phyloP scores from a whole-genome alignment of 2,888 invertebrate species.

The Diplazon laetatorius region DNA sequence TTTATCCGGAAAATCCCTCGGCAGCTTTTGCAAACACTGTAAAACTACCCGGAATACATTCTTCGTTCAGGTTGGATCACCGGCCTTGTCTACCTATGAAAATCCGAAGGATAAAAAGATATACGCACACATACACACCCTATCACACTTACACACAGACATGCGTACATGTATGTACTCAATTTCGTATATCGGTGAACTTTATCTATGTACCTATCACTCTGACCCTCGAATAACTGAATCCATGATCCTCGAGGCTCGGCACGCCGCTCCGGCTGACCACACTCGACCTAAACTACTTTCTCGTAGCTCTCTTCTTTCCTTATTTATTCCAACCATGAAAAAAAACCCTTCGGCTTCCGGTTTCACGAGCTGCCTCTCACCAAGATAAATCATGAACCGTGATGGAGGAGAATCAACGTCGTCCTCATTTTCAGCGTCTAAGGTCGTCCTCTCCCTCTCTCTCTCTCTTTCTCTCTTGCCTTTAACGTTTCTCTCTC shows the following conservation, averaged over 20 bases:
- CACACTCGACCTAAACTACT: slow-evolving; percentile 14
- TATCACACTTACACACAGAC: no score
- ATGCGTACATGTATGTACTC: slow-evolving; percentile 51
- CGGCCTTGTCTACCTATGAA: not conserved
- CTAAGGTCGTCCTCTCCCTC: not conserved
- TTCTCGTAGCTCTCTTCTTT: not conserved
- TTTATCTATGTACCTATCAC: slow-evolving; percentile 39
- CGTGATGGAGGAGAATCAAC: slow-evolving; percentile 26
- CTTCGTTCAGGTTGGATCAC: slow-evolving; percentile 20
- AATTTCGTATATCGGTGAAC: slow-evolving; percentile 55
- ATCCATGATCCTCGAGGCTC: slow-evolving; percentile 13
- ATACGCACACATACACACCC: no score
- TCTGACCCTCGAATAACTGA: slow-evolving; percentile 33
- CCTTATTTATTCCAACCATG: not conserved
- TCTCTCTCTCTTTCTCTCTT: no score
- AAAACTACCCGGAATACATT: slow-evolving; percentile 11
- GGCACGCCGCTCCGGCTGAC: slow-evolving; percentile 1
- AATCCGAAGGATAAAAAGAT: not conserved
- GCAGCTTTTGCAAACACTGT: slow-evolving; percentile 43
- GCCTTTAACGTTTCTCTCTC: no score
- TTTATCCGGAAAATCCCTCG: slow-evolving; percentile 53
- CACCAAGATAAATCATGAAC: slow-evolving; percentile 19
- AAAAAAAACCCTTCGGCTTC: not conserved
- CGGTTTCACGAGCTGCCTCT: not conserved
- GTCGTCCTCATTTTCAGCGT: slow-evolving; percentile 14